A percentile compares a stretch with the other conserved stretches of the same genome.
These are phyloP conservation scores for Halocynthia aurantium DNA, from an alignment of 23 tunicate species.

Conservation along the genomic window DNA sequence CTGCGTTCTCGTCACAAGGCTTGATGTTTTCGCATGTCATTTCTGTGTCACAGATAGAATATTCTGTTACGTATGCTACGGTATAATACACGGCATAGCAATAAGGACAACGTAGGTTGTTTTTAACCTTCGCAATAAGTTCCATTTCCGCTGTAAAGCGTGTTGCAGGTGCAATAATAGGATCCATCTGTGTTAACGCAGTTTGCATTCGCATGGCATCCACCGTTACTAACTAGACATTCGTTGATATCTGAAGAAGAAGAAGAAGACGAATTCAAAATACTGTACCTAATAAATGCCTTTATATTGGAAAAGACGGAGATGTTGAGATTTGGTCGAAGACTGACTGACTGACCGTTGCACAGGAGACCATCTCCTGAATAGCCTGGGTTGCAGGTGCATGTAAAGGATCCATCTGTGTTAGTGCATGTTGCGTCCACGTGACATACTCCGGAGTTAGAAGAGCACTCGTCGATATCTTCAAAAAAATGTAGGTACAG, in stretches of 20 bases:
- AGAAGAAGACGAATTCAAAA: too few species aligned
- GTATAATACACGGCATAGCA: background rate
- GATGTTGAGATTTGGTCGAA: too few species aligned
- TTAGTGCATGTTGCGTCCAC: too few species aligned
- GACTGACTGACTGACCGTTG: too few species aligned
- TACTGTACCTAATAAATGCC: too few species aligned
- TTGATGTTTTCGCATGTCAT: slow-evolving; percentile 11
- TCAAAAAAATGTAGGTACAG: too few species aligned
- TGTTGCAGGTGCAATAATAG: background rate
- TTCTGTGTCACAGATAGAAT: background rate
- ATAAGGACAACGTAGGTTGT: background rate
- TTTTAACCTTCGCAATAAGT: slow-evolving; percentile 5
- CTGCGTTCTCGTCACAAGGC: slow-evolving; percentile 4
- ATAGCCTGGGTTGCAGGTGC: too few species aligned
- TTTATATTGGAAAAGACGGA: too few species aligned
- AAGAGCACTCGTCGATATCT: too few species aligned
- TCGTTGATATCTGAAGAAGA: slow-evolving; percentile 14
- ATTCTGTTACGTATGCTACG: background rate
- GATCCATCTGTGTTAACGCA: slow-evolving; percentile 16
- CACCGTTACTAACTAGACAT: background rate
- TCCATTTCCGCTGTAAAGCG: background rate
- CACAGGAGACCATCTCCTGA: too few species aligned
- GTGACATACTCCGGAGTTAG: too few species aligned
- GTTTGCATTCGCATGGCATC: slow-evolving; percentile 11
- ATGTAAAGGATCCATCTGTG: too few species aligned